Conservation (phyloP, 2,797 vertebrate species). For the Xenops minutus region DNA sequence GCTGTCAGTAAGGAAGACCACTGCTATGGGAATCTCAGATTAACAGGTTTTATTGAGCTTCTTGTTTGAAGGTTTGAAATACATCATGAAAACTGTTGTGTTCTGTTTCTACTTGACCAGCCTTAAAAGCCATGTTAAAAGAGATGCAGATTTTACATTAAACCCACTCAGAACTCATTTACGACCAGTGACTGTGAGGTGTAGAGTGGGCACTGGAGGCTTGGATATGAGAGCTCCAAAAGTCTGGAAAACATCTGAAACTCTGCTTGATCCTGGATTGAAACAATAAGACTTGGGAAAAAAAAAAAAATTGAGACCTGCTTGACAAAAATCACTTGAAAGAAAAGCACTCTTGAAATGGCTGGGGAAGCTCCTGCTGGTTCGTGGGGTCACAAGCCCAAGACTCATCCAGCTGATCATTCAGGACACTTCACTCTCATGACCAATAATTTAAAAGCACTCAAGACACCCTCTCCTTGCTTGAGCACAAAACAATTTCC, state of each 20-base stretch:
- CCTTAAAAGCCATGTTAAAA: neutral
- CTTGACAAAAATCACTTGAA: neutral
- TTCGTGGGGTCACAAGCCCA: neutral
- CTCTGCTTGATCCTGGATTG: neutral
- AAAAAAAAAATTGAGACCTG: accelerated
- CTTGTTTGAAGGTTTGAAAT: neutral
- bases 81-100: neutral
- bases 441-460: neutral
- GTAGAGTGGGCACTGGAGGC: neutral
- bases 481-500: neutral
- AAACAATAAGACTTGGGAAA: neutral
- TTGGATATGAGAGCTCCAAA: neutral
- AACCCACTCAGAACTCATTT: neutral
- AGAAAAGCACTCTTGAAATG: neutral
- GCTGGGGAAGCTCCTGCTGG: neutral
- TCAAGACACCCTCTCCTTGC: neutral
- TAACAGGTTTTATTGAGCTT: neutral
- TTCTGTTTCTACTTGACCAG: neutral
- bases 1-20: neutral
- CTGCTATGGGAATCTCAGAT: neutral
- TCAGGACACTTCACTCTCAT: neutral
- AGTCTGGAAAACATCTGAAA: neutral
- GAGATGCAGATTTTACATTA: neutral
- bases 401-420: neutral
- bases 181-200: neutral